Evolutionary conservation across 2,797 vertebrate species (phyloP), one percentile per base, ranked within the genome.

Genomic region (Falco rusticolus): DNA sequence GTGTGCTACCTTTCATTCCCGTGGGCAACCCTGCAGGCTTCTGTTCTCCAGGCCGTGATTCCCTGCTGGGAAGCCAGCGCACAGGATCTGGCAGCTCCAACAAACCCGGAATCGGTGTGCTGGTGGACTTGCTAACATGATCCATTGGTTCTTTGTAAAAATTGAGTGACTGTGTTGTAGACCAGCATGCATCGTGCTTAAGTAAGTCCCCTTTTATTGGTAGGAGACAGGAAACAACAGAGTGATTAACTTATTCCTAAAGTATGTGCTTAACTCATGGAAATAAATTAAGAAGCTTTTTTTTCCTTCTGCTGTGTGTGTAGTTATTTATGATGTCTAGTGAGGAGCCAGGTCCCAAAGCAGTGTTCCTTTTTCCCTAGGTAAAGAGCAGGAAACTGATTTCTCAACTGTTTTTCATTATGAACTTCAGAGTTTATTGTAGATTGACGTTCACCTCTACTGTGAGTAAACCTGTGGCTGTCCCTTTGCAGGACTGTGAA

Each of bases 201-300:
- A 92, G 25, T 77, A 91, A 80, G 47, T 68, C 54, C 25, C 11
- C 34, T 93, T 78, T 95, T 96, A 94, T 84, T 80, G 88, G 90
- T 81, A 93, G 84, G 97, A 94, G 95, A 94, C 95, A 96, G 96
- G 95, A 97, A 95, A 94, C 86, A 96, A 93, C 84, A 90, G 90
- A 92, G 86, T 96, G 95, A 96, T 94, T 92, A 68, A 89, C 81
- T 97, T 96, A 91, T 85, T 97, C 96, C 89, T 91, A n/a, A 97
- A 92, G 57, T 85, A 95, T 89, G 86, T 87, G 60, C 86, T 91
- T 87, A 94, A 93, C 91, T 96, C 92, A 92, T 48, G 92, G 93
- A 97, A 95, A 90, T 57, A 95, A 93, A 95, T 92, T 93, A 96
- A 86, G 91, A 66, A 47, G 4, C 4, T 10, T 65, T 43, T 47